Conservation (phyloP, 37 sponge, comb jelly and placozoan genomes). For the Chondrosia reniformis region DNA sequence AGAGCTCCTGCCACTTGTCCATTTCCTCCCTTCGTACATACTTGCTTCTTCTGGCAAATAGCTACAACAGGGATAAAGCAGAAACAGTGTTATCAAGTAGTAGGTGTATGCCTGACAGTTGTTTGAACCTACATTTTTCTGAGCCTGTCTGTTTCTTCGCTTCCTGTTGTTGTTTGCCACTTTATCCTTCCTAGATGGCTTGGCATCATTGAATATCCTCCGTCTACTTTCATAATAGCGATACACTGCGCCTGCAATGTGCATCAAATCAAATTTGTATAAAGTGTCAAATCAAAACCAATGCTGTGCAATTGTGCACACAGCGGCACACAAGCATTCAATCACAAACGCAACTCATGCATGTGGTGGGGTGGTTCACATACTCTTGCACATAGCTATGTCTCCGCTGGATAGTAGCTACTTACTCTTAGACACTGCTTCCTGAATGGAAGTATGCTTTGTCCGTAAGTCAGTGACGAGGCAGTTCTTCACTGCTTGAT, state of each 20-base stretch:
- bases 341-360: too few relatives aligned
- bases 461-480: not conserved
- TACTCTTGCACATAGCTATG: too few relatives aligned
- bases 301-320: not conserved
- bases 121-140: constrained; percentile 1
- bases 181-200: not conserved
- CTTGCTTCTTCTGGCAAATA: constrained; percentile 19
- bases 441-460: too few relatives aligned
- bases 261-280: too few relatives aligned
- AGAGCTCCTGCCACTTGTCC: constrained; percentile 13
- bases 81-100: not conserved
- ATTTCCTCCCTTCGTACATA: not conserved
- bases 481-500: constrained; percentile 2
- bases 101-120: not conserved
- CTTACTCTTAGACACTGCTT: too few relatives aligned
- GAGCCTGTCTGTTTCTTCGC: not conserved
- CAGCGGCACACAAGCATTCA: too few relatives aligned
- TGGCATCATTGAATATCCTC: constrained; percentile 19
- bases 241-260: constrained; percentile 1
- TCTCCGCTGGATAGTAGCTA: too few relatives aligned
- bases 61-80: constrained; percentile 2
- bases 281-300: constrained; percentile 1
- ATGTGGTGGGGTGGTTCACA: too few relatives aligned
- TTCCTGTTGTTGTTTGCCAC: not conserved
- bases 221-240: constrained; percentile 22